Percentiles rank a stretch among this genome's conserved stretches.
phyloP scores from a whole-genome alignment of 2,888 invertebrate genomes.

The Monoplex corrugatus region DNA sequence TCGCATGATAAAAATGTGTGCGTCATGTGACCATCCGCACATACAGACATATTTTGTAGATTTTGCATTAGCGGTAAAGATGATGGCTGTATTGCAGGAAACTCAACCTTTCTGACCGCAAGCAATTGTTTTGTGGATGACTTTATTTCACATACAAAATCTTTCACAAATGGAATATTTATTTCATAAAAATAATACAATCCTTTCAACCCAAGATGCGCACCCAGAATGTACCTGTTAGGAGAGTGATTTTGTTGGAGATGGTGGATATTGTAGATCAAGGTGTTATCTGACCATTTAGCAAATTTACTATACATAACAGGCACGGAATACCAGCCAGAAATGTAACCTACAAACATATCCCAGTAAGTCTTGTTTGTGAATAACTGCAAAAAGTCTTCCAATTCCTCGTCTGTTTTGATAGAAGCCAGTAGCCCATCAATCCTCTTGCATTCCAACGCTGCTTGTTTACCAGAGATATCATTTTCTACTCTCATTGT shows the following conservation, averaged over 20 bases:
- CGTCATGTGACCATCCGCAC: background rate
- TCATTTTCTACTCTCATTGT: too few relatives aligned
- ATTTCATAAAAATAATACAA: background rate
- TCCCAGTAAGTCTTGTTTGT: background rate
- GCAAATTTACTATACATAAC: background rate
- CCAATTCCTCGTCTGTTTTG: background rate
- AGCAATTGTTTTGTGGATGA: background rate
- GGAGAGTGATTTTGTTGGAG: background rate
- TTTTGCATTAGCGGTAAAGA: background rate
- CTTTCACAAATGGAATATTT: background rate
- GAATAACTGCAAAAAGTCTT: background rate
- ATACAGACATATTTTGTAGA: background rate
- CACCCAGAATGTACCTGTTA: background rate
- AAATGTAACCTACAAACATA: background rate
- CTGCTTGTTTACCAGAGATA: background rate
- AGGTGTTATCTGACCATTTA: background rate
- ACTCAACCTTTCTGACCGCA: background rate
- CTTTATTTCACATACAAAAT: background rate
- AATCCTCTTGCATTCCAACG: background rate
- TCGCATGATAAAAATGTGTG: background rate
- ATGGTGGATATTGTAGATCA: constrained; percentile 1
- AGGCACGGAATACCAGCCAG: background rate
- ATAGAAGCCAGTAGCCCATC: background rate
- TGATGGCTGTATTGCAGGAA: background rate
- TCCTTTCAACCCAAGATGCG: background rate